These are phyloP conservation scores for Lonchura striata DNA, from an alignment of 2,113 vertebrate species.

Conservation along the genomic window DNA sequence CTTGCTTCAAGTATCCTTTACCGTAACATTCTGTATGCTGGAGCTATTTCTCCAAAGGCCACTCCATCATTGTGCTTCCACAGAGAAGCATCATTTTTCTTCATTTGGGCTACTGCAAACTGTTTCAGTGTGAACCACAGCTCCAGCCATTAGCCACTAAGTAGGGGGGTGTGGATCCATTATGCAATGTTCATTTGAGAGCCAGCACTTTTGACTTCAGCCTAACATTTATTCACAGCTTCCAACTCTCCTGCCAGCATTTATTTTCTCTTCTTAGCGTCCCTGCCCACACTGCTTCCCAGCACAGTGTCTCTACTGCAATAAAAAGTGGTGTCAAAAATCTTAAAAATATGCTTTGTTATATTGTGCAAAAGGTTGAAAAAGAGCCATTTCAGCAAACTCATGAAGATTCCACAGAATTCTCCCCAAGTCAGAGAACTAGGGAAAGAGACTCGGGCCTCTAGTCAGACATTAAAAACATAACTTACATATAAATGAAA, in stretches of 20 bases:
- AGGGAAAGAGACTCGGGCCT: neutral
- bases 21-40: neutral
- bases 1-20: neutral
- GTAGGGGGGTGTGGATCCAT: neutral
- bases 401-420: neutral
- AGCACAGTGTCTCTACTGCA: neutral
- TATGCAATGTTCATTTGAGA: neutral
- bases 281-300: neutral
- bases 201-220: neutral
- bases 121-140: neutral
- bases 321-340: neutral
- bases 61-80: neutral
- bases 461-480: neutral
- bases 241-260: neutral
- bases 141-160: neutral
- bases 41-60: neutral
- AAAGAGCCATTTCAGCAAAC: neutral
- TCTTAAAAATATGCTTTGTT: neutral
- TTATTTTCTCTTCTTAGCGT: neutral
- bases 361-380: neutral
- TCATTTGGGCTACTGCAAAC: neutral
- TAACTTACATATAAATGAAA: conserved; percentile 94
- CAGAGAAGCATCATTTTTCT: neutral
- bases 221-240: neutral
- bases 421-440: neutral